phyloP scores from a whole-genome alignment of 2,797 vertebrate species.

The Cyprinodon diabolis region DNA sequence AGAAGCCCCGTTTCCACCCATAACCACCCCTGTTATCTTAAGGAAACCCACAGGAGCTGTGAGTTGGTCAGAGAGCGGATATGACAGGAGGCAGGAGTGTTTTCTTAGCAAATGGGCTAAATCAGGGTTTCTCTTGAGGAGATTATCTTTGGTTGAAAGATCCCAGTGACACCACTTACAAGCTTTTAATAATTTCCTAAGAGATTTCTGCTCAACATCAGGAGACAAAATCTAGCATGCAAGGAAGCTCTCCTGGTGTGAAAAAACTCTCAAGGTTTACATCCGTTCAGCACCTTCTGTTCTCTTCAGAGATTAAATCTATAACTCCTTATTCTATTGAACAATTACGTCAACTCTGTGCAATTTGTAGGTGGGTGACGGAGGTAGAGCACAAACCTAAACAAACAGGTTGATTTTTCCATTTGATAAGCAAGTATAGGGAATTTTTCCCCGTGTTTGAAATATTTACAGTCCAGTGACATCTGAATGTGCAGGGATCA shows the following conservation, averaged over 20 bases:
- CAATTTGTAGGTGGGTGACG: slow-evolving; percentile 28
- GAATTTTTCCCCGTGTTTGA: slow-evolving; percentile 66
- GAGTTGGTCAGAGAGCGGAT: slow-evolving; percentile 42
- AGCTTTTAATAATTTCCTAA: slow-evolving; percentile 37
- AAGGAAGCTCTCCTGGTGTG: background rate
- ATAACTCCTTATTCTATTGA: slow-evolving; percentile 23
- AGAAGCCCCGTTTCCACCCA: slow-evolving; percentile 56
- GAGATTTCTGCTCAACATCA: slow-evolving; percentile 16
- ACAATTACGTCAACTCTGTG: slow-evolving; percentile 8
- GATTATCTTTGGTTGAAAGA: slow-evolving; percentile 34
- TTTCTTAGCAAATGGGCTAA: slow-evolving; percentile 46
- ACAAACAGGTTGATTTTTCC: slow-evolving; percentile 79
- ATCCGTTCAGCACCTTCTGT: slow-evolving; percentile 35
- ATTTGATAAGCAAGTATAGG: slow-evolving; percentile 65
- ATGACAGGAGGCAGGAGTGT: slow-evolving; percentile 38
- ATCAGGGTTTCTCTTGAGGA: slow-evolving; percentile 34
- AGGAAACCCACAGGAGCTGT: slow-evolving; percentile 61
- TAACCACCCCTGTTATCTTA: slow-evolving; percentile 67
- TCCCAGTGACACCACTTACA: slow-evolving; percentile 22
- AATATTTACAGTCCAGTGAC: slow-evolving; percentile 72
- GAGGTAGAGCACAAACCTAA: slow-evolving; percentile 62
- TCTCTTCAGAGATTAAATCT: slow-evolving; percentile 34
- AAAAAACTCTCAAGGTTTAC: slow-evolving; percentile 13
- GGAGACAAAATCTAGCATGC: slow-evolving; percentile 1
- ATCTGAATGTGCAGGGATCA: slow-evolving; percentile 55